Evolutionary conservation across 2,797 vertebrate genomes (phyloP).

Genomic region (Sylvilagus floridanus): DNA sequence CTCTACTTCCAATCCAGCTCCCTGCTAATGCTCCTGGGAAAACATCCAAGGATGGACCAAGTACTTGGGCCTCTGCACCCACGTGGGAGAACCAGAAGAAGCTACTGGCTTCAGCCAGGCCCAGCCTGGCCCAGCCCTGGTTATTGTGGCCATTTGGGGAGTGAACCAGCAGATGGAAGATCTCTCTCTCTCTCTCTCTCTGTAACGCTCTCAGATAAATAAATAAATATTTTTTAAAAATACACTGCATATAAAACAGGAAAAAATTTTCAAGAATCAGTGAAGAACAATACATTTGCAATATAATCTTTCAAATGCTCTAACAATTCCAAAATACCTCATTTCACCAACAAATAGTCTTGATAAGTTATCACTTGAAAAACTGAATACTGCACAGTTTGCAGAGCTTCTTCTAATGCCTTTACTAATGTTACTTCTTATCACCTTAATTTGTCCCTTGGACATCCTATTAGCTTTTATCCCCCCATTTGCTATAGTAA

Average conservation of each 20-base stretch:
- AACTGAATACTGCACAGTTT: not conserved
- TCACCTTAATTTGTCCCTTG: conserved; percentile 6
- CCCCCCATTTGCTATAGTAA: conserved; percentile 47
- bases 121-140: too few species aligned
- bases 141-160: too few species aligned
- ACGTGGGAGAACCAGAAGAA: too few species aligned
- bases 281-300: conserved; percentile 15
- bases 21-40: too few species aligned
- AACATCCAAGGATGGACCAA: too few species aligned
- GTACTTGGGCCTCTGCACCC: too few species aligned
- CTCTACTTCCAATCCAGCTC: too few species aligned
- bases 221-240: not conserved
- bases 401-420: conserved; percentile 54
- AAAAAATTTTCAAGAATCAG: conserved; percentile 56
- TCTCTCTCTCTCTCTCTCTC: too few species aligned
- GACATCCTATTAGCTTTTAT: conserved; percentile 40
- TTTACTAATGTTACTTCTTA: conserved; percentile 17
- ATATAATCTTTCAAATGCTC: conserved; percentile 22
- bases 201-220: too few species aligned
- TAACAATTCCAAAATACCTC: conserved; percentile 9
- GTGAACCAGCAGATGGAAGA: too few species aligned
- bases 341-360: conserved; percentile 54
- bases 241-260: conserved; percentile 43
- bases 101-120: too few species aligned
- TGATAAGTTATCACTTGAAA: conserved; percentile 34